Evolutionary conservation across 92 coral and sea anemone species (phyloP).

Genomic region (Porites divaricata): DNA sequence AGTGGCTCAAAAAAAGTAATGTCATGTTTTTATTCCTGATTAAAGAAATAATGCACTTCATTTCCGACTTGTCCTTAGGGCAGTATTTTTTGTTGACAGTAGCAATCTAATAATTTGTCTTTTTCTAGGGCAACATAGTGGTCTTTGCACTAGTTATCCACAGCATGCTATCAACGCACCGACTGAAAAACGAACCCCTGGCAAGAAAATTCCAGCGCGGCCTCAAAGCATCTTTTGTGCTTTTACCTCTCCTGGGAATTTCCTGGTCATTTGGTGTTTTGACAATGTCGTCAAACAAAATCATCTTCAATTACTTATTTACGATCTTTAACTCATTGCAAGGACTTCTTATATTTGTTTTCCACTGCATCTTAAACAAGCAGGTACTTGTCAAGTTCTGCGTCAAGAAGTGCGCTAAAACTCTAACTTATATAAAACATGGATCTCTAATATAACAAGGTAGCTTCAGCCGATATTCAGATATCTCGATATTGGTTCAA

Average conservation of each 20-base stretch:
- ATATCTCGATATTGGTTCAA: no score
- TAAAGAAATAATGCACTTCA: no score
- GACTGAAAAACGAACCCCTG: conserved; percentile 50
- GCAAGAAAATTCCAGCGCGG: conserved; percentile 58
- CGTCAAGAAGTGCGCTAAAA: no score
- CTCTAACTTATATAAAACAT: no score
- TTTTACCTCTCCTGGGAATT: conserved; percentile 71
- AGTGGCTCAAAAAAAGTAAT: no score
- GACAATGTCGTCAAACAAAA: conserved; percentile 60
- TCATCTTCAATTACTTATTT: conserved; percentile 70
- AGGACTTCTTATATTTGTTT: conserved; percentile 71
- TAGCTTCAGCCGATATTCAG: no score
- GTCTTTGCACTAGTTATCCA: conserved; percentile 58
- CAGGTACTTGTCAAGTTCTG: conserved; percentile 48
- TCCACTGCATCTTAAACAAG: conserved; percentile 73
- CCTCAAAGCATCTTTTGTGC: conserved; percentile 67
- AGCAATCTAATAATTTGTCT: background rate
- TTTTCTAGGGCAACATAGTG: conserved; percentile 42
- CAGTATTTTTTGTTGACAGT: background rate
- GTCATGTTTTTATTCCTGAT: no score
- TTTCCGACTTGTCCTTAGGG: no score
- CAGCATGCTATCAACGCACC: conserved; percentile 57
- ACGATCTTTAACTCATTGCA: conserved; percentile 73
- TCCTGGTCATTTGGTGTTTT: conserved; percentile 79
- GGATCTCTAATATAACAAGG: no score